Evolutionary conservation across 2,797 vertebrate genomes (phyloP), one percentile per base, ranked within the genome.

Genomic region (Cynodonichthys magdalenae): DNA sequence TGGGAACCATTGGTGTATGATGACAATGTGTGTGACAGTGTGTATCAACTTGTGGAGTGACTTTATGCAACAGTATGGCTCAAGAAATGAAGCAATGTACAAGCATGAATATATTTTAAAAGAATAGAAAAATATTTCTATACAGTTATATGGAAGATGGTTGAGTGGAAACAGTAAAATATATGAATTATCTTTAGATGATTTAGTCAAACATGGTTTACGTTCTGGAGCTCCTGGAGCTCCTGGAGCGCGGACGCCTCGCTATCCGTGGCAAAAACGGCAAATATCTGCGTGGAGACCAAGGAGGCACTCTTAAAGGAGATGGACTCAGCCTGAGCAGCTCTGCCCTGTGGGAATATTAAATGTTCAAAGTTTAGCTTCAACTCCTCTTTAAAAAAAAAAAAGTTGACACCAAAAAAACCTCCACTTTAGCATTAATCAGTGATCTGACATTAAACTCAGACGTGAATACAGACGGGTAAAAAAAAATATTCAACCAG

Each of bases 281-380:
- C 55, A 94, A 90, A 85, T 99, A 99, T 82, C 91, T 99, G 73
- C 93, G 94, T 0, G 96, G 97, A 19, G 96, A 97, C 84, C 95
- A 94, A 3, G 95, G 96, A 0, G 97, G 97, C 34, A 95, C 94
- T 3, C 93, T 99, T 81, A 95, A 95, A 0, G 96, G 95, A 0
- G 96, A 98, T 17, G 95, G 93, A 0, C 94, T 94, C 20, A 65
- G 69, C 0, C 92, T 93, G 28, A 90, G 89, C 55, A 90, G 87
- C 47, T 92, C 93, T 3, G 95, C 95, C 2, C 94, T 97, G 62
- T 99, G 97, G 97, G 97, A 98, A 87, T 98, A 96, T 90, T 98
- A 92, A 95, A 17, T 28, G 65, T 42, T 64, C 29, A 19, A 51
- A 59, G n/a, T 3, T 27, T 4, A 64, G 46, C 24, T 52, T n/a